Evolutionary conservation across 2,797 vertebrate genomes (phyloP).

Genomic region (Lepus townsendii): DNA sequence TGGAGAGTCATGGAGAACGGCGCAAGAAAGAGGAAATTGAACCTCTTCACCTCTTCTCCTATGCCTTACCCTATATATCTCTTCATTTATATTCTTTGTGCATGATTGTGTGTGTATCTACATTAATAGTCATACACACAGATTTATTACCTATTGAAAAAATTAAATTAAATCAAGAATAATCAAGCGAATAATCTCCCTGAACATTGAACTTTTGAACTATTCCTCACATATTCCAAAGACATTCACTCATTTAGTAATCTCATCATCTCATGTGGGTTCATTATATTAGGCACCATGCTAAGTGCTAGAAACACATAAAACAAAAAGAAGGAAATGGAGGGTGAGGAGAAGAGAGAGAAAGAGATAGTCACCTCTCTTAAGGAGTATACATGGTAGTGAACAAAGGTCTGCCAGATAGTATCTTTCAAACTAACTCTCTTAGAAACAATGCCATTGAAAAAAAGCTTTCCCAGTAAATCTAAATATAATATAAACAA

Average conservation of each 20-base stretch:
- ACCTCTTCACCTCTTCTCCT: no score
- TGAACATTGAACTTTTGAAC: not conserved
- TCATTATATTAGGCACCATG: not conserved
- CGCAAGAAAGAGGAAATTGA: no score
- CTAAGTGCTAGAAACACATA: not conserved
- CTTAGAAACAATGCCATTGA: not conserved
- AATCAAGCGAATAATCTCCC: not conserved
- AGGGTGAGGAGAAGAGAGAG: not conserved
- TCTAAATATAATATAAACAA: not conserved
- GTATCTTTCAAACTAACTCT: not conserved
- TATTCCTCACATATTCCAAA: not conserved
- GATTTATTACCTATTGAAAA: not conserved
- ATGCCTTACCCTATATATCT: no score
- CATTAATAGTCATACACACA: not conserved
- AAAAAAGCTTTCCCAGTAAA: not conserved
- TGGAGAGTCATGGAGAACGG: no score
- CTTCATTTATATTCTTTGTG: no score
- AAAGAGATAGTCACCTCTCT: not conserved
- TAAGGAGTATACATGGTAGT: not conserved
- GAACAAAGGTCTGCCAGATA: not conserved
- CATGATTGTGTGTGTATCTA: not conserved
- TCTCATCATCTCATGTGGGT: not conserved
- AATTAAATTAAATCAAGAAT: not conserved
- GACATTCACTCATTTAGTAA: not conserved
- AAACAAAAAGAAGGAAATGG: not conserved